Conservation (phyloP, 2,888 invertebrate genomes). For the Serripes groenlandicus region DNA sequence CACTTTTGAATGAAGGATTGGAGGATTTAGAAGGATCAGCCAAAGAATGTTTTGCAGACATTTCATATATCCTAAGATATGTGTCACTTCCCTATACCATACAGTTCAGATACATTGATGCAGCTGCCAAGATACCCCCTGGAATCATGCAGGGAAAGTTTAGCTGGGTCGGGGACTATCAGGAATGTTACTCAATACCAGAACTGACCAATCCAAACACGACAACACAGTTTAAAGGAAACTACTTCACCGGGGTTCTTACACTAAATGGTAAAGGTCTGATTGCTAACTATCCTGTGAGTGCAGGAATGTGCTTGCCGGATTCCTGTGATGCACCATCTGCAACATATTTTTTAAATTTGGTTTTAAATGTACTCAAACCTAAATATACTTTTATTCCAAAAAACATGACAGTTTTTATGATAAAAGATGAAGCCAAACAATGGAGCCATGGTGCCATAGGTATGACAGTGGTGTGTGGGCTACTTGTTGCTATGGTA, state of each 20-base stretch:
- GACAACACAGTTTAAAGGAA: conserved; percentile 34
- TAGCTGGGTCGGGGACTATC: conserved; percentile 56
- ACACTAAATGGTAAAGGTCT: conserved; percentile 37
- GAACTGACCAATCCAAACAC: conserved; percentile 22
- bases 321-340: conserved; percentile 38
- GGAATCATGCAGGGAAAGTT: conserved; percentile 50
- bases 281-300: conserved; percentile 10
- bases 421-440: conserved; percentile 23
- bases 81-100: neutral
- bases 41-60: neutral
- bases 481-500: conserved; percentile 36
- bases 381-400: neutral
- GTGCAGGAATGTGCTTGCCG: conserved; percentile 53
- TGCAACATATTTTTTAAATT: conserved; percentile 6
- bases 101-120: conserved; percentile 43
- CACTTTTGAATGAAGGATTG: neutral
- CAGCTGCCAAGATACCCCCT: conserved; percentile 43
- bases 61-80: neutral
- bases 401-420: conserved; percentile 15
- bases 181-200: conserved; percentile 50
- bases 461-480: conserved; percentile 31
- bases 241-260: conserved; percentile 34
- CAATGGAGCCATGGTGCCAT: conserved; percentile 34
- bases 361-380: neutral
- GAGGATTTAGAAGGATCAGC: neutral